phyloP scores from a whole-genome alignment of 1,140 invertebrate species.

The Drosophila ironensis region DNA sequence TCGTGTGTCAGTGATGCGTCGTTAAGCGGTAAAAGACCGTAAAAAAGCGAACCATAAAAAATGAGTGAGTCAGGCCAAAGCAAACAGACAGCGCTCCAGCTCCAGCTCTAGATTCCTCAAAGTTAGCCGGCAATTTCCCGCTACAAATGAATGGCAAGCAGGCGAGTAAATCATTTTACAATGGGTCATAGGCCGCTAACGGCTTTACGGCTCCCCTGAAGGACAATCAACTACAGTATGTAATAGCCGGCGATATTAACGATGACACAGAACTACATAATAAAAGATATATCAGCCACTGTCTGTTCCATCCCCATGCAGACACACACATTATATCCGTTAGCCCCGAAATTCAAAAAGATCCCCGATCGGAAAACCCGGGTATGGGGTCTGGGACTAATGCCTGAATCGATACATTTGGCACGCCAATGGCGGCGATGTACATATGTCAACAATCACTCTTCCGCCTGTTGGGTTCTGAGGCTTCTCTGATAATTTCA shows the following conservation, averaged over 20 bases:
- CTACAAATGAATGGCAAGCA: constrained; percentile 48
- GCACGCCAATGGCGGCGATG: constrained; percentile 61
- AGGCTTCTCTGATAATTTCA: constrained; percentile 52
- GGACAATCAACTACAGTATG: constrained; percentile 79
- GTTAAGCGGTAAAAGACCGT: constrained; percentile 78
- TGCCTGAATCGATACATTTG: constrained; percentile 59
- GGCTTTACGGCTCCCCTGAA: constrained; percentile 71
- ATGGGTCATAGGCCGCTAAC: constrained; percentile 59
- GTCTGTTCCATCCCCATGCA: constrained; percentile 4
- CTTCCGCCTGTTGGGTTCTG: constrained; percentile 37
- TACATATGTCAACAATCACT: constrained; percentile 72
- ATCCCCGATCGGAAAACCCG: no score
- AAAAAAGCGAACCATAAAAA: constrained; percentile 68
- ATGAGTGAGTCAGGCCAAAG: constrained; percentile 37
- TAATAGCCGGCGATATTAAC: constrained; percentile 75
- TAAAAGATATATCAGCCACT: constrained; percentile 71
- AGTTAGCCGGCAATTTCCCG: constrained; percentile 8
- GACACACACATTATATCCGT: not conserved
- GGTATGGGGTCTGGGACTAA: no score
- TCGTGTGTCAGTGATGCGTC: constrained; percentile 72
- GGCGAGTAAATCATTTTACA: constrained; percentile 78
- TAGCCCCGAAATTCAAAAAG: constrained; percentile 50
- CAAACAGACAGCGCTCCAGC: not conserved
- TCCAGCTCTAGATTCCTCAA: no score
- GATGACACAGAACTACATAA: constrained; percentile 78